Evolutionary conservation across 2,113 vertebrate species (phyloP), one percentile per base, ranked within the genome.

Genomic region (Polyodon spathula): DNA sequence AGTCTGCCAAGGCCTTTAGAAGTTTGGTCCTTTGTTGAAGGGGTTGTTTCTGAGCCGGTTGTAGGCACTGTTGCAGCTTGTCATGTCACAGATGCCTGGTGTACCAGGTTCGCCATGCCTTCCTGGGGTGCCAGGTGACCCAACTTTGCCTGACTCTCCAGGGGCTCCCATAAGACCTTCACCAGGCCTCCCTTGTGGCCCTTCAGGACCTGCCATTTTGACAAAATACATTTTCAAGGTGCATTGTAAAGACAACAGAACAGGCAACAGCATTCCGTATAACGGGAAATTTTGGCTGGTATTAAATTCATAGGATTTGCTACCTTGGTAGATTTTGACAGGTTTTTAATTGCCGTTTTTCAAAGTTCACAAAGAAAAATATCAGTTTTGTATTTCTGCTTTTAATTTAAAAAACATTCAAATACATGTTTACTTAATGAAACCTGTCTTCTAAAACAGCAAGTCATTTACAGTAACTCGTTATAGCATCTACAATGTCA

Each of bases 1-100:
- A n/a, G 8, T 40, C n/a, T 3, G 11, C 10, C 27, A 52, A 40
- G n/a, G 38, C 17, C 52, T 37, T 82, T 73, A 90, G 68, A 86
- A 68, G 55, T 83, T 79, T 10, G 86, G 88, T 59, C 88, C 88
- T 78, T 90, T 90, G 70, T 76, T 90, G 72, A 85, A 88, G 56
- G 76, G 79, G 63, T 86, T 69, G 4, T 75, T 77, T 67, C 85
- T 83, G 68, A 74, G 72, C n/a, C n/a, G n/a, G 64, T 80, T 74
- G 68, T 86, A 89, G 48, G 67, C 76, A 65, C 82, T 84, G 65
- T 88, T 88, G 67, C 88, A 90, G 64, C 80, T 73, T 46, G 88
- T 84, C 15, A 80, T 52, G 51, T 90, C 88, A 54, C 88, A 90
- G 60, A 85, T 62, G 12, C 88, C 88, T 8, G 82, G 64, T 14